Conservation (phyloP, 2,797 vertebrate genomes). For the Sebastolobus alascanus region DNA sequence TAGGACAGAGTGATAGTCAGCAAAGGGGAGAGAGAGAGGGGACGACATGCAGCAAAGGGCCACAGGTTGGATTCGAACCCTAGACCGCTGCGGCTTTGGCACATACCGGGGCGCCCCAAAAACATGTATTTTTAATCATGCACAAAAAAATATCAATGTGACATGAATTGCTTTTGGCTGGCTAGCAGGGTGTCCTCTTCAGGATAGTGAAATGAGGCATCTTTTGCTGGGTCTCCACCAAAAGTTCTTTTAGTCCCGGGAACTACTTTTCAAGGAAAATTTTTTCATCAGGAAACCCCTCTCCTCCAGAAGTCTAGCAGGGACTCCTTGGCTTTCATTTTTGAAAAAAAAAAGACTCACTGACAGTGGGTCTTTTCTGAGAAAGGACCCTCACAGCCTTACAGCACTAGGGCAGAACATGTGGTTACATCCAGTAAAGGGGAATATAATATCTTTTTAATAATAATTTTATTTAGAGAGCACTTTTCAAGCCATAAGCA, state of each 20-base stretch:
- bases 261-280: not conserved
- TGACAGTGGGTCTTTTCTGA: not conserved
- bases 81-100: too few species aligned
- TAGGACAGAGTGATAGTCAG: too few species aligned
- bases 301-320: slow-evolving; percentile 21
- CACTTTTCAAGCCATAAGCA: too few species aligned
- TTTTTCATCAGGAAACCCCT: slow-evolving; percentile 15
- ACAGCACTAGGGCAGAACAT: not conserved
- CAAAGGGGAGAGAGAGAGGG: too few species aligned
- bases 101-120: too few species aligned
- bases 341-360: slow-evolving; percentile 5
- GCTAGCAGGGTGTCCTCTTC: not conserved
- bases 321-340: not conserved
- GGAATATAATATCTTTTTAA: too few species aligned
- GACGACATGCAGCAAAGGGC: too few species aligned
- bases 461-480: too few species aligned
- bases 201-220: not conserved
- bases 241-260: too few species aligned
- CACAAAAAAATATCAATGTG: not conserved
- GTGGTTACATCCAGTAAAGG: not conserved
- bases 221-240: not conserved
- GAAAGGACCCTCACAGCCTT: not conserved
- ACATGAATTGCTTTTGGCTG: not conserved
- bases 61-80: rapidly evolving
- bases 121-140: slow-evolving; percentile 1